Evolutionary conservation across 2,797 vertebrate species (phyloP), one percentile per base, ranked within the genome.

Genomic region (Megalops cyprinoides): DNA sequence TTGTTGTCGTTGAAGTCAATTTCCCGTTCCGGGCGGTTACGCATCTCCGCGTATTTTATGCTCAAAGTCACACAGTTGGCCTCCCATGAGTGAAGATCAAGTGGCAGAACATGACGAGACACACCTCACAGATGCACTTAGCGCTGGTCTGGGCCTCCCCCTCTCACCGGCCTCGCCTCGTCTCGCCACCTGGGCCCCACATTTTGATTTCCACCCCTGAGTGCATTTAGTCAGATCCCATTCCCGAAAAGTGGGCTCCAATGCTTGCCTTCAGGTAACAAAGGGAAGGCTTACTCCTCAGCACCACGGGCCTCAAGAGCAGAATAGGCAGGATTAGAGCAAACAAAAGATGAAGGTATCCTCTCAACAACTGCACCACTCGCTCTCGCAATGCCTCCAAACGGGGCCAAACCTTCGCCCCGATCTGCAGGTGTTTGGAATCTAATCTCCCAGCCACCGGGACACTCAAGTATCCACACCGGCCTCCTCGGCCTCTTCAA

Each of bases 211-310:
- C 90, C 93, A 94, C 94, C 94, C 91, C 86, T 93, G 87, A 92
- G 92, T 92, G n/a, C 92, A 95, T 95, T 95, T 95, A 94, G 93
- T 88, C 91, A 93, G 94, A 94, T 93, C 93, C 90, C 90, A 92
- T 93, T 93, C 92, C 90, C n/a, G n/a, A 89, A 92, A 93, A 93
- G 91, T 91, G 88, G 90, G 85, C 90, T 90, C 92, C 90, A 91
- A 86, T 73, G 79, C 84, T 86, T 83, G 77, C 81, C 85, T 85
- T 90, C 85, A 87, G 92, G 91, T 92, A 92, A 91, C 88, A 90
- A 83, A 86, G 89, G 86, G 83, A 82, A 82, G 55, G 87, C 86
- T 91, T 91, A 90, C 85, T 91, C 88, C 87, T 87, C 85, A 75
- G 82, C 87, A 88, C 85, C 77, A 83, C 78, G 83, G 88, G 86